phyloP scores from a whole-genome alignment of 2,113 vertebrate genomes.

The Ageneiosus marmoratus region DNA sequence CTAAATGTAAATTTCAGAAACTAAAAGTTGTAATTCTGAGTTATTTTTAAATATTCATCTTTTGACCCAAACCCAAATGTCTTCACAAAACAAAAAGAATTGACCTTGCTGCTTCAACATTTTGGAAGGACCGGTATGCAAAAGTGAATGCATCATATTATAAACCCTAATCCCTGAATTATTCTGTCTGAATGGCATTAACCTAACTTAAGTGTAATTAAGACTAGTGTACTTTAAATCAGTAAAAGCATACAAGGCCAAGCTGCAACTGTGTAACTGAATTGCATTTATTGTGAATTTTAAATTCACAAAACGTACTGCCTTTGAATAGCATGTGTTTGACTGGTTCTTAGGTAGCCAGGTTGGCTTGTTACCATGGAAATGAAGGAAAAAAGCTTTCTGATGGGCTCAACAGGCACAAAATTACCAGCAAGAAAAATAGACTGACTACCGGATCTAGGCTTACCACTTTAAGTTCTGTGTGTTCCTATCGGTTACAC shows the following conservation, averaged over 20 bases:
- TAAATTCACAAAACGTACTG: constrained; percentile 7
- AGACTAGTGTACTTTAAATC: neutral
- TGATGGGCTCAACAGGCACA: constrained; percentile 31
- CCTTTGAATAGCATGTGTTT: constrained; percentile 13
- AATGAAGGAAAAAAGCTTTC: constrained; percentile 19
- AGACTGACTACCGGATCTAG: constrained; percentile 11
- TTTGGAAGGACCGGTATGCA: neutral
- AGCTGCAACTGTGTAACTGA: neutral
- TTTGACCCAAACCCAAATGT: neutral
- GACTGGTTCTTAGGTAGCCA: constrained; percentile 9
- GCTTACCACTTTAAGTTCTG: constrained; percentile 8
- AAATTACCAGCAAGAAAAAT: constrained; percentile 31
- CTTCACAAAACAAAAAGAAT: neutral
- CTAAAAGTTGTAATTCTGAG: neutral
- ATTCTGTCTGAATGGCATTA: neutral
- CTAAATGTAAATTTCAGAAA: neutral
- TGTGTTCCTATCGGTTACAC: neutral
- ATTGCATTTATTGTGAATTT: constrained; percentile 12
- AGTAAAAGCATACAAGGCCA: neutral
- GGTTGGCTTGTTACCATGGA: constrained; percentile 45
- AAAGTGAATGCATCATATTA: neutral
- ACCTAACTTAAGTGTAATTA: neutral
- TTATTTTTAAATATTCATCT: neutral
- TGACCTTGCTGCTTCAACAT: neutral
- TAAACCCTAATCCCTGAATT: neutral